Base-by-base conservation (phyloP, 2,888 invertebrate genomes). In the Nematopogon swammerdamellus region DNA sequence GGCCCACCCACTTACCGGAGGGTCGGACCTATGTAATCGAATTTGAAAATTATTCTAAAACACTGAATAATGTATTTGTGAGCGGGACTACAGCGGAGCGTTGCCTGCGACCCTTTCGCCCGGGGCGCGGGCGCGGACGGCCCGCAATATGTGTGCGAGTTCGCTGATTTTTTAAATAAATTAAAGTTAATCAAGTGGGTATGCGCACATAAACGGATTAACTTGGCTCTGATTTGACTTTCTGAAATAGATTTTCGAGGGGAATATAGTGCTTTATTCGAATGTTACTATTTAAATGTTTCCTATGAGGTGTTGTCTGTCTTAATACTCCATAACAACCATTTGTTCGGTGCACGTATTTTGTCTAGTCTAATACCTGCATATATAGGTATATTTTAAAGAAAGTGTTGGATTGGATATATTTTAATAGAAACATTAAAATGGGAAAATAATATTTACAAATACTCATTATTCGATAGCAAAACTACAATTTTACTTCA, bases 11-110 rank as follows among this genome's bases (percentile, higher is more conserved):
- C 79, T 79, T 73, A 74, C 76, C 65, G 68, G 67, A 75, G 73
- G 74, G 75, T 75, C 75, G 74, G 72, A 68, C 76, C 77, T 79
- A 79, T 79, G 79, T 79, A 79, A 79, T 79, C 79, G 79, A 79
- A 79, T 79, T 79, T 79, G 77, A 79, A 79, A 79, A 79, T 79
- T 79, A 79, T 79, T 79, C 79, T 79, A 79, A 79, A 79, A 79
- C 79, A 79, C 77, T 79, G 77, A 77, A 79, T 79, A 79, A 79
- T 79, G 79, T 77, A 79, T 79, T 73, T 70, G 59, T 68, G 60
- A 72, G 75, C 73, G 76, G 72, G 25, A 25, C n/a, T n/a, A n/a
- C 25, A 8, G 25, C 25, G 25, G 25, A n/a, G n/a, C n/a, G n/a
- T n/a, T n/a, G n/a, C n/a, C 25, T 25, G 36, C 36, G 36, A 36